A percentile compares a stretch with the other conserved stretches of the same genome.
Evolutionary conservation across 1,140 invertebrate species (phyloP).

Genomic region (Piezodorus guildinii): DNA sequence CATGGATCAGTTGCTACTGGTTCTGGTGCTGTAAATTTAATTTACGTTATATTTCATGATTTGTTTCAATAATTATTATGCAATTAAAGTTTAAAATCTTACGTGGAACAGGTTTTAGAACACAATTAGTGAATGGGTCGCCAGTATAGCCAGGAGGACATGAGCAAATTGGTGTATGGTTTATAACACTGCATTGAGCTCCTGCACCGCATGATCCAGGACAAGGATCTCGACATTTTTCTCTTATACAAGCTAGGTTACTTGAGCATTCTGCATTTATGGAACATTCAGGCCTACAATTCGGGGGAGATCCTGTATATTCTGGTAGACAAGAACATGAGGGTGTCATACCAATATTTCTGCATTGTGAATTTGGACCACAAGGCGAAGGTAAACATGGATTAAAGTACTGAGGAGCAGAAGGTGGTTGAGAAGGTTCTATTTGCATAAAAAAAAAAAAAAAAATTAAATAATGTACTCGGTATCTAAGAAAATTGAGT

Average conservation of each 20-base stretch:
- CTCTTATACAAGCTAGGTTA: conserved; percentile 57
- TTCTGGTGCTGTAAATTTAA: conserved; percentile 8
- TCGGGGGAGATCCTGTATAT: conserved; percentile 60
- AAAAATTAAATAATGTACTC: background rate
- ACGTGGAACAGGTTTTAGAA: background rate
- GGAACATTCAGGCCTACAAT: conserved; percentile 60
- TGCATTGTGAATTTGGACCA: conserved; percentile 59
- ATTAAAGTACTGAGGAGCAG: conserved; percentile 31
- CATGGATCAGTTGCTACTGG: conserved; percentile 34
- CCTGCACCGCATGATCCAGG: conserved; percentile 64
- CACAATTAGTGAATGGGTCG: conserved; percentile 45
- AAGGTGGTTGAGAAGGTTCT: conserved; percentile 23
- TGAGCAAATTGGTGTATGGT: conserved; percentile 57
- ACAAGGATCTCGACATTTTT: conserved; percentile 64
- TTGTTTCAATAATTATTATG: background rate
- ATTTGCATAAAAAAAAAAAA: background rate
- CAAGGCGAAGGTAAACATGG: conserved; percentile 61
- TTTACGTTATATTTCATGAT: background rate
- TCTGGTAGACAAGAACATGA: conserved; percentile 54
- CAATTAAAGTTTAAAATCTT: conserved; percentile 1
- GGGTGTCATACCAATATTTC: conserved; percentile 45
- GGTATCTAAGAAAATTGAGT: background rate
- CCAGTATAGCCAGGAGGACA: conserved; percentile 60
- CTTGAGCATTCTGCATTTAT: conserved; percentile 59
- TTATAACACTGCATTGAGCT: conserved; percentile 60